Evolutionary conservation across 2,888 invertebrate species (phyloP).

Genomic region (Scaeva pyrastri): DNA sequence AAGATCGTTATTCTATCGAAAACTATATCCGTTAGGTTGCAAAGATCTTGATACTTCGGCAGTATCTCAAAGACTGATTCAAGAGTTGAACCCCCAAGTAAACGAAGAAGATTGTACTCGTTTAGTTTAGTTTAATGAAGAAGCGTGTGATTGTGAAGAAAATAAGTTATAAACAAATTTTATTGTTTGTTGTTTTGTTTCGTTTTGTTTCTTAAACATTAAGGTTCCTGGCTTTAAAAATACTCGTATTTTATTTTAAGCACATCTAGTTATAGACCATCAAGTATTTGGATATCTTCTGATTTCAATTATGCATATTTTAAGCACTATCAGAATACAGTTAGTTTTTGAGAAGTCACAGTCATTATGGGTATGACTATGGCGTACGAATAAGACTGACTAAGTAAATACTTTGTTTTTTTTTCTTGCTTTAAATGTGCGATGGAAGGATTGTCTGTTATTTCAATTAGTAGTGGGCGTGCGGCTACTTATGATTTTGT

Average conservation of each 20-base stretch:
- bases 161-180: slow-evolving; percentile 51
- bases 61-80: slow-evolving; percentile 47
- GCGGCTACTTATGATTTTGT: background rate
- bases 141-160: slow-evolving; percentile 51
- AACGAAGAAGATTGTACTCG: slow-evolving; percentile 27
- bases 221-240: too few species aligned
- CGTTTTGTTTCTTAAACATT: too few species aligned
- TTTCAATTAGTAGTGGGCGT: slow-evolving; percentile 14
- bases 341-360: too few species aligned
- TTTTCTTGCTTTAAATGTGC: background rate
- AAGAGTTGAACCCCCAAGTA: background rate
- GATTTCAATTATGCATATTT: too few species aligned
- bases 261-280: too few species aligned
- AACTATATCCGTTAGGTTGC: background rate
- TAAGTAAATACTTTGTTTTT: background rate
- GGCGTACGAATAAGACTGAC: too few species aligned
- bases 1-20: background rate
- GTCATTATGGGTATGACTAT: too few species aligned
- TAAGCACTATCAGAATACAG: too few species aligned
- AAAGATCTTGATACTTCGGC: slow-evolving; percentile 19
- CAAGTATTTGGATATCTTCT: too few species aligned
- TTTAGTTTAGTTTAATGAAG: slow-evolving; percentile 26
- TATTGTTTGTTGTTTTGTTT: slow-evolving; percentile 11
- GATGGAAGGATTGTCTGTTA: background rate
- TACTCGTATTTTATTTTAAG: too few species aligned